These are phyloP conservation scores for Phoenicopterus ruber DNA, from an alignment of 2,113 vertebrate genomes.

Conservation along the genomic window DNA sequence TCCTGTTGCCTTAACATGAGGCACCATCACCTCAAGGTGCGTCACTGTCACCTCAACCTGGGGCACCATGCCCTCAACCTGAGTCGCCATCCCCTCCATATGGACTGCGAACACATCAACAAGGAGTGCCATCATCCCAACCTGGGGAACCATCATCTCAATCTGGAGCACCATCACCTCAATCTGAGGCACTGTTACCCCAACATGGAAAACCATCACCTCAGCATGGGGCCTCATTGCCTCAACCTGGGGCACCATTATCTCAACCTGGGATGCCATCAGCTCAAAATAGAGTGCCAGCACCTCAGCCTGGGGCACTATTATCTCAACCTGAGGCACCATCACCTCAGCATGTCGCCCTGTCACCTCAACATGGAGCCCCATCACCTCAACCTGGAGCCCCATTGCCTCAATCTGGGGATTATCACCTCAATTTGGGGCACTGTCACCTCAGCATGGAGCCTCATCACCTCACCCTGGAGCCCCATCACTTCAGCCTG, in stretches of 20 bases:
- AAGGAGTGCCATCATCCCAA: not conserved
- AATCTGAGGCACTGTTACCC: too few relatives aligned
- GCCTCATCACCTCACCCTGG: not conserved
- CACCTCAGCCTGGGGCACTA: not conserved
- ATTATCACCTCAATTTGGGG: accelerated
- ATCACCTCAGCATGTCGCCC: not conserved
- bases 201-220: not conserved
- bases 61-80: not conserved
- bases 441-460: not conserved
- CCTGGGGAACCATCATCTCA: not conserved
- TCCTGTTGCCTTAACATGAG: not conserved
- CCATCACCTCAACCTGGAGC: not conserved
- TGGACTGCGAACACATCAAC: not conserved
- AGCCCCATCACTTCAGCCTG: not conserved
- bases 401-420: not conserved
- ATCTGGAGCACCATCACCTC: too few relatives aligned
- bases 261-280: not conserved
- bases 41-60: not conserved
- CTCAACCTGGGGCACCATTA: not conserved
- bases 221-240: too few relatives aligned
- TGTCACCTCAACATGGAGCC: not conserved
- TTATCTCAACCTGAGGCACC: not conserved
- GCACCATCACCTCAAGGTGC: not conserved
- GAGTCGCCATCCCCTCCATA: not conserved
- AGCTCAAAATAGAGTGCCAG: not conserved